Percentiles rank a stretch among this genome's conserved stretches.
These are phyloP conservation scores for Ammodytes marinus DNA, from an alignment of 2,113 vertebrate species.

Conservation along the genomic window DNA sequence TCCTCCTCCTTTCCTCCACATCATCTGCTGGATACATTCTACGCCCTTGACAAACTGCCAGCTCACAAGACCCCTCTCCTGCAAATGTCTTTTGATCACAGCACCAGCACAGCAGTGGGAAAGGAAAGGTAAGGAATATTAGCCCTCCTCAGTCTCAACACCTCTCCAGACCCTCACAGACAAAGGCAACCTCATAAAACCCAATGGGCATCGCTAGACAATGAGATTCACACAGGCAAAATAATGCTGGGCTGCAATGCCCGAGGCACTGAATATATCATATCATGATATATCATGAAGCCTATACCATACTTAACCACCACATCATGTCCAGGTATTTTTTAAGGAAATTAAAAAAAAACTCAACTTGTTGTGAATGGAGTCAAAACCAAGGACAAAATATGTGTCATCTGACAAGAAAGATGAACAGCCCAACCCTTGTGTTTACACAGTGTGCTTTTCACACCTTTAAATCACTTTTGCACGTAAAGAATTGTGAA, in stretches of 20 bases:
- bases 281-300: not conserved
- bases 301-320: not conserved
- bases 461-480: constrained; percentile 62
- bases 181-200: constrained; percentile 22
- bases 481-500: constrained; percentile 54
- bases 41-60: constrained; percentile 78
- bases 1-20: constrained; percentile 44
- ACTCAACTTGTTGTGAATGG: constrained; percentile 29
- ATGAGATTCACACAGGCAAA: constrained; percentile 9
- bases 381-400: not conserved
- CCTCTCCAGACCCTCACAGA: constrained; percentile 16
- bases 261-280: not conserved
- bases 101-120: constrained; percentile 43
- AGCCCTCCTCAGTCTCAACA: constrained; percentile 42
- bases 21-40: constrained; percentile 71
- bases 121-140: constrained; percentile 49
- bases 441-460: constrained; percentile 55
- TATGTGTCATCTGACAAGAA: not conserved
- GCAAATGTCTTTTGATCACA: constrained; percentile 66
- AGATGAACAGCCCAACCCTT: not conserved
- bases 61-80: constrained; percentile 43
- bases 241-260: not conserved
- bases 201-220: not conserved
- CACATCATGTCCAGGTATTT: constrained; percentile 2
- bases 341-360: not conserved